Base-by-base conservation (phyloP, 1,140 invertebrate species). In the Sesamia nonagrioides region DNA sequence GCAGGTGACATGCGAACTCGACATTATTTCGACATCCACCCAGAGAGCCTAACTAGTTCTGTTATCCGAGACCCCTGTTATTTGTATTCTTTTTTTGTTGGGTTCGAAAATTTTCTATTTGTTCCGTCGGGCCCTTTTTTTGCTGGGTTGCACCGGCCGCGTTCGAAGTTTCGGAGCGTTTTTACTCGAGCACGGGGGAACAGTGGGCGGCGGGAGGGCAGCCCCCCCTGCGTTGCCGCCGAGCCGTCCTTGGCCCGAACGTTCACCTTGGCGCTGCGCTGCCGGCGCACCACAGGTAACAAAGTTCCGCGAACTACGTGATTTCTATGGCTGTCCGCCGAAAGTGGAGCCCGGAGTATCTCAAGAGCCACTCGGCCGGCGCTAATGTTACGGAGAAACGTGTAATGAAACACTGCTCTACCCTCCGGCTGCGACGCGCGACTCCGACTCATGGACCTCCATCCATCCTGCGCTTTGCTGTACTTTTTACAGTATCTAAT, bases 221-320 rank as follows among this genome's bases (percentile, higher is more conserved):
- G 79, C 79, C 58, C 84, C 86, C 78, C 85, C 86, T 84, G 82
- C 85, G 45, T 11, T 84, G 79, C 80, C 81, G 77, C 80, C 88
- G 87, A 80, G 75, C 83, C 92, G 92, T 94, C 92, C 92, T 94
- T 93, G 92, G 92, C 91, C 92, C 89, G 92, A 92, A 83, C 92
- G 88, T 94, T 94, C 92, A 94, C 92, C 92, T 94, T 93, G 92
- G 90, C 89, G 91, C 86, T 90, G 92, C 89, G 89, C 84, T 91
- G 88, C 90, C 82, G 81, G 72, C 91, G 89, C 91, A 92, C 86
- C 90, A 93, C 93, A 94, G 93, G 92, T 94, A 94, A 92, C 92
- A 89, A 89, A 93, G 91, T 94, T 94, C 92, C 91, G 91, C 92
- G 92, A 94, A 93, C 91, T 92, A 90, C 92, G 89, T 94, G 91